phyloP scores from a whole-genome alignment of 2,797 vertebrate genomes.

The Coccyzus lansbergi region DNA sequence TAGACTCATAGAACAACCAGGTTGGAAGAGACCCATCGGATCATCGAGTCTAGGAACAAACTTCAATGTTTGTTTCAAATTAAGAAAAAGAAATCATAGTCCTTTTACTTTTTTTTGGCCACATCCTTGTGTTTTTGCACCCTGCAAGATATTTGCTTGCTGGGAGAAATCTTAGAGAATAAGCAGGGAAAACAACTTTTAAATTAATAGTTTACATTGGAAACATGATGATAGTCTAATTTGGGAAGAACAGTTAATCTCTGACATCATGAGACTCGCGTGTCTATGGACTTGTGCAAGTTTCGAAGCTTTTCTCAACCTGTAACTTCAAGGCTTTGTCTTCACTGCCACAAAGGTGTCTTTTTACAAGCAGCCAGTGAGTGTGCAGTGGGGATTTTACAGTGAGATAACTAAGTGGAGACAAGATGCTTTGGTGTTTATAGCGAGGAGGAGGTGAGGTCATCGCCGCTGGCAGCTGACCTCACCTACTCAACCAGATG shows the following conservation, averaged over 20 bases:
- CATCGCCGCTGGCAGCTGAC: neutral
- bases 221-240: neutral
- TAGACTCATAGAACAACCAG: no score
- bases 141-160: neutral
- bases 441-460: neutral
- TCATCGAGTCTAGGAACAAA: neutral
- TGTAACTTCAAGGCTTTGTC: neutral
- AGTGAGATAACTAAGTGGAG: neutral
- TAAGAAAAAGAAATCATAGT: neutral
- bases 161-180: neutral
- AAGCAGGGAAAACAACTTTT: neutral
- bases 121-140: neutral
- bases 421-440: neutral
- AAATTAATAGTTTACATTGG: neutral
- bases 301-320: neutral
- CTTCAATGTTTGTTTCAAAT: neutral
- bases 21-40: no score
- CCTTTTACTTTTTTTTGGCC: neutral
- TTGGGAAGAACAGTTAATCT: neutral
- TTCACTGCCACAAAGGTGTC: neutral
- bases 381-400: neutral
- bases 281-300: neutral
- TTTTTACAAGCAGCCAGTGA: neutral
- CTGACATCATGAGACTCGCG: neutral
- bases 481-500: neutral